Conservation (phyloP, 2,888 invertebrate genomes). For the Sisyra terminalis region DNA sequence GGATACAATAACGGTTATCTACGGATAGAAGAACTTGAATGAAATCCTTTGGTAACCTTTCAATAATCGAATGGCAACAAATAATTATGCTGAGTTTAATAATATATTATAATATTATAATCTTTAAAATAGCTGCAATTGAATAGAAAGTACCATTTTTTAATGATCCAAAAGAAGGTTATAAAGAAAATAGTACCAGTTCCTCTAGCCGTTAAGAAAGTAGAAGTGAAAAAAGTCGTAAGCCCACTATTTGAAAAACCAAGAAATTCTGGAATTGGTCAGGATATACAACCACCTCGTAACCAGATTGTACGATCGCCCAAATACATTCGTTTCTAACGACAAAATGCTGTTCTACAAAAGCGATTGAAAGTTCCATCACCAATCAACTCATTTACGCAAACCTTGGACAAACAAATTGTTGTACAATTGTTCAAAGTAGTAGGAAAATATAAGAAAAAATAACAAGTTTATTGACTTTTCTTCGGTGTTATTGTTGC, state of each 20-base stretch:
- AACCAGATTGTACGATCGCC: conserved; percentile 99
- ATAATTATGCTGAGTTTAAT: too few relatives aligned
- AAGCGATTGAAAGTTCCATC: conserved; percentile 97
- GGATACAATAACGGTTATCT: too few relatives aligned
- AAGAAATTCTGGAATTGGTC: conserved; percentile 96
- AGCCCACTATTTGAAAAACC: conserved; percentile 97
- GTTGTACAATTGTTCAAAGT: too few relatives aligned
- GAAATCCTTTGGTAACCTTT: too few relatives aligned
- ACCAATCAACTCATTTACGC: conserved; percentile 95
- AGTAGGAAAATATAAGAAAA: too few relatives aligned
- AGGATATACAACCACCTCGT: conserved; percentile 95
- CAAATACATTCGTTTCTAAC: conserved; percentile 95
- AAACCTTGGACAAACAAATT: conserved; percentile 92
- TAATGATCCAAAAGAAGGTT: conserved; percentile 33
- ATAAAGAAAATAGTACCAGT: conserved; percentile 95
- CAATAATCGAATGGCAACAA: too few relatives aligned
- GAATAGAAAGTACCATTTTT: too few relatives aligned
- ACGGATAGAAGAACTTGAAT: too few relatives aligned
- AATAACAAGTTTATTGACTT: too few relatives aligned
- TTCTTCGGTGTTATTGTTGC: too few relatives aligned
- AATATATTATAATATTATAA: too few relatives aligned
- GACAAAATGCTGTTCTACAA: conserved; percentile 89
- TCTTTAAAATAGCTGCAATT: too few relatives aligned
- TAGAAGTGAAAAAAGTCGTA: conserved; percentile 79
- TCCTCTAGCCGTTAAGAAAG: conserved; percentile 81